Base-by-base conservation (phyloP, 2,888 invertebrate genomes). In the Caenorhabditis wallacei region DNA sequence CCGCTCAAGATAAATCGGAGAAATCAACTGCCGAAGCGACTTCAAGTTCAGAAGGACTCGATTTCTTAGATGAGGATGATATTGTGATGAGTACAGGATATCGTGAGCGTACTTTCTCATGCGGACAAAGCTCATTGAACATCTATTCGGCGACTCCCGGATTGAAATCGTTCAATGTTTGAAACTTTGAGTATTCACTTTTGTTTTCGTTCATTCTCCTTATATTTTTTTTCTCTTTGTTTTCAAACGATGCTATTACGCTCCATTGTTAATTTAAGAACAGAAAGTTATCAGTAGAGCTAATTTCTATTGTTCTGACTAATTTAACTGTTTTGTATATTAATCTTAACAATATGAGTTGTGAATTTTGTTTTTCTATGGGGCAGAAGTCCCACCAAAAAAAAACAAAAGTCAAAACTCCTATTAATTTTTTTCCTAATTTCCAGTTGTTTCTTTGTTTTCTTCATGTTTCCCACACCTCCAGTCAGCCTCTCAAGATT, bases 1-100 rank as follows among this genome's bases (percentile, higher is more conserved):
- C 69, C 5, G 30, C 30, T 30, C 30, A 30, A 8, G 80, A 82
- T 54, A 80, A 83, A 56, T 63, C 68, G 24, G 82, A 80, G 18
- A 74, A 80, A 35, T 37, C 63, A 4, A n/a, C n/a, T n/a, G 40
- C 69, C 1, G 80, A 82, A 30, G 53, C 56, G 4, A 59, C 24
- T 1, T 69, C 72, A 3, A 74, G 46, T n/a, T 69, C 70, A 4
- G 86, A 85, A 30, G 74, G 81, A 8, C 69, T 86, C 54, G 87
- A 87, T 43, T 87, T 86, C 70, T 70, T 87, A 30, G 88, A 88
- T 53, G 84, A 88, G 13, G 85, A 86, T 37, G 87, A 87, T 18
- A n/a, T 72, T 26, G 24, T 53, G 10, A 7, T 63, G 37, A 30
- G 51, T 64, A 1, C 56, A 69, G 80, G 74, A 8, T 64, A 57